Evolutionary conservation across 2,888 invertebrate species (phyloP), one percentile per base, ranked within the genome.

Genomic region (Prenolepis imparis): DNA sequence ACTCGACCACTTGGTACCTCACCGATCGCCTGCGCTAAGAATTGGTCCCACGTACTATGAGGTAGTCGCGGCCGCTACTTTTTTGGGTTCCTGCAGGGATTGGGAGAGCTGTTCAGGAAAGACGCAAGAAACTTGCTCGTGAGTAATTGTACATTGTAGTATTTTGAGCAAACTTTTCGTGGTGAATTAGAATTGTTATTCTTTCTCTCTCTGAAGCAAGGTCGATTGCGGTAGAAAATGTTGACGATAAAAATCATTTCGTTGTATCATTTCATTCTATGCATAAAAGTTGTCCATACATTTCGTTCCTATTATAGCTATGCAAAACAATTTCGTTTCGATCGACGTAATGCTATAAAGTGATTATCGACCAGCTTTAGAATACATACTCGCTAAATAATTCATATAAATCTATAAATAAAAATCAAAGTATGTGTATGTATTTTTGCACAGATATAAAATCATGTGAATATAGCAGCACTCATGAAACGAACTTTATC

Each of bases 11-110:
- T 48, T 48, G 18, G 44, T 18, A 18, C 18, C n/a, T 52, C 8
- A n/a, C 18, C 15, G 61, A 63, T n/a, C n/a, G 36, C 18, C 9
- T 28, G 61, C 61, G 61, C 61, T 32, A 18, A 18, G 8, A 24
- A 24, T 18, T 59, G 59, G 36, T 70, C 57, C 15, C 48, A 67
- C 21, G 24, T 28, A 78, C 18, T 21, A 78, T 78, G 72, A 78
- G 68, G 12, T 78, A 78, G 72, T 80, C 59, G 36, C 24, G 24
- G 59, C 11, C 59, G 18, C 44, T 52, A 52, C 52, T n/a, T n/a
- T 36, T 41, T 28, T 57, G 77, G 28, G 28, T 57, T 64, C 11
- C 39, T 24, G 44, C 32, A 24, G 61, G 28, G 4, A 39, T 75
- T 8, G 52, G 52, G 9, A 67, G n/a, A 77, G 1, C n/a, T 48